These are phyloP conservation scores for Hippocampus guttulatus DNA, from an alignment of 2,113 vertebrate species.

Conservation along the genomic window DNA sequence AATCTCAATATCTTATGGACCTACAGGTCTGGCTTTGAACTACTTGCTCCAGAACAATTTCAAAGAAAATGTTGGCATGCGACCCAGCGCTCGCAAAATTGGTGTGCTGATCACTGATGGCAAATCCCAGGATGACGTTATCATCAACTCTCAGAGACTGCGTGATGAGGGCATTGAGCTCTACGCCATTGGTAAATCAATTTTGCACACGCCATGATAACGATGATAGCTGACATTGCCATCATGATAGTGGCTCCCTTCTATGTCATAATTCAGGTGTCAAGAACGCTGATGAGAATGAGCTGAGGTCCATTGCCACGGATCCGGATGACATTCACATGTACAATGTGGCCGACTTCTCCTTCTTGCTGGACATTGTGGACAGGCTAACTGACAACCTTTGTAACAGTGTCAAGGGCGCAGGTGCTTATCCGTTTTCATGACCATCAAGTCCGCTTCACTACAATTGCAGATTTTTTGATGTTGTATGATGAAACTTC, in stretches of 20 bases:
- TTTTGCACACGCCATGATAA: neutral
- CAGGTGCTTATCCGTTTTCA: conserved; percentile 73
- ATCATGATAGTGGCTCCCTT: neutral
- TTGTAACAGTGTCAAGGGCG: conserved; percentile 94
- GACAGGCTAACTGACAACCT: conserved; percentile 85
- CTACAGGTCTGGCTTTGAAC: conserved; percentile 88
- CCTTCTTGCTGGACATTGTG: conserved; percentile 85
- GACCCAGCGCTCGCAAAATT: conserved; percentile 86
- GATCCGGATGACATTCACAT: conserved; percentile 90
- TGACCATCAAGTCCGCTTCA: neutral
- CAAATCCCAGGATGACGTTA: conserved; percentile 95
- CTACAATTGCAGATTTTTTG: neutral
- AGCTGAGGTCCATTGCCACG: conserved; percentile 87
- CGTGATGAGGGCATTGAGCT: conserved; percentile 84
- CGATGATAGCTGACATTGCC: neutral
- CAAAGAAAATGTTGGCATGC: conserved; percentile 82
- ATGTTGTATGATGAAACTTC: neutral
- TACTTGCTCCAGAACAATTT: conserved; percentile 93
- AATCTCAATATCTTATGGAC: neutral
- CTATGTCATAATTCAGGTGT: conserved; percentile 76
- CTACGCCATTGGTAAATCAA: conserved; percentile 85
- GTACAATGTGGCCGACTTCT: conserved; percentile 95
- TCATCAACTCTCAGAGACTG: conserved; percentile 79
- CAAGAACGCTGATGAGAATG: conserved; percentile 95
- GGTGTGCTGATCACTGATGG: conserved; percentile 95